A percentile compares a stretch with the other conserved stretches of the same genome.
phyloP scores from a whole-genome alignment of 1,140 invertebrate species.

The Berghia stephanieae region DNA sequence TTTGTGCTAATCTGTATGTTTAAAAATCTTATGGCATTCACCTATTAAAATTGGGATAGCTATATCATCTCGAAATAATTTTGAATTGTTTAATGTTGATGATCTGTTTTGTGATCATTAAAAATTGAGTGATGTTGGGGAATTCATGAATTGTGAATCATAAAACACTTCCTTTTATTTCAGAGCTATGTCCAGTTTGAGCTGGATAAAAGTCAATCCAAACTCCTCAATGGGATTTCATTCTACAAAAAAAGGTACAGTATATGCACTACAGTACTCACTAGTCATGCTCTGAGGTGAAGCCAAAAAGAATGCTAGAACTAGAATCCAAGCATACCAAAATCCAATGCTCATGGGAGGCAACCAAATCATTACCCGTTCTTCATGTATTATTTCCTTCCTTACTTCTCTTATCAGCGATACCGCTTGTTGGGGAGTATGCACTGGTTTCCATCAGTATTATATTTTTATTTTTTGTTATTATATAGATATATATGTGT shows the following conservation, averaged over 20 bases:
- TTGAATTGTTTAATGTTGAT: background rate
- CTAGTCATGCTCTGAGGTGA: too few species aligned
- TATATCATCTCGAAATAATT: background rate
- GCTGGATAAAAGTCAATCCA: conserved; percentile 51
- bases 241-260: conserved; percentile 55
- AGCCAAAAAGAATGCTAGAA: too few species aligned
- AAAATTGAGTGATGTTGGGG: too few species aligned
- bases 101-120: conserved; percentile 12
- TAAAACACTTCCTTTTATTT: conserved; percentile 26
- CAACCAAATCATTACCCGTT: too few species aligned
- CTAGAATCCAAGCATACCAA: too few species aligned
- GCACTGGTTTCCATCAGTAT: background rate
- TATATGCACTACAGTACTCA: too few species aligned
- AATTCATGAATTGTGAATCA: too few species aligned
- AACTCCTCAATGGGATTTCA: conserved; percentile 53
- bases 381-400: background rate
- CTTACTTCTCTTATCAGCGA: too few species aligned
- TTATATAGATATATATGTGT: background rate
- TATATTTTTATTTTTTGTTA: background rate
- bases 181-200: conserved; percentile 57
- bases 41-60: background rate
- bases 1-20: background rate
- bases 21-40: background rate
- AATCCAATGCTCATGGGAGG: too few species aligned
- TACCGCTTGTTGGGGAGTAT: too few species aligned